Percentiles rank a stretch among this genome's conserved stretches.
Conservation (phyloP, 2,797 vertebrate species). For the Poeciliopsis turneri region DNA sequence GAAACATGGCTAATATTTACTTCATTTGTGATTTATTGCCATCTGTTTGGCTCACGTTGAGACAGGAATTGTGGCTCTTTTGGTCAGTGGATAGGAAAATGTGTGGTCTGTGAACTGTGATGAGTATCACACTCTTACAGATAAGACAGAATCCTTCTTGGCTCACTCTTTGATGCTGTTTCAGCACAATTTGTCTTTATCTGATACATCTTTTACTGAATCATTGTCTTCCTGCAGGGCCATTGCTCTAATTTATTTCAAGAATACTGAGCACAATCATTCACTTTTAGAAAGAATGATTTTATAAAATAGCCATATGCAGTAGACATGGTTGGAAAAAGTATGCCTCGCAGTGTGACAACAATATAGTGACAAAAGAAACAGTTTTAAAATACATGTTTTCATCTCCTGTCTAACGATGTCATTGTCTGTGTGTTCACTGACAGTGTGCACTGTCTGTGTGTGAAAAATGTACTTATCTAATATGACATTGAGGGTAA, state of each 20-base stretch:
- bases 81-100: constrained; percentile 4
- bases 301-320: constrained; percentile 5
- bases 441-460: not conserved
- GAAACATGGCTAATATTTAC: constrained; percentile 25
- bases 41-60: not conserved
- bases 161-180: constrained; percentile 4
- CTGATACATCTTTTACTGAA: constrained; percentile 6
- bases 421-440: constrained; percentile 17
- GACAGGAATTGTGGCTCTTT: not conserved
- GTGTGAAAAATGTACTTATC: constrained; percentile 30
- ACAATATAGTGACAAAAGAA: not conserved
- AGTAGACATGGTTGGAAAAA: not conserved
- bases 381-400: not conserved
- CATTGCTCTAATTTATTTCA: constrained; percentile 13
- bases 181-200: constrained; percentile 24
- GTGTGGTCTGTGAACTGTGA: constrained; percentile 24
- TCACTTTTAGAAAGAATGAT: constrained; percentile 6
- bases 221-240: constrained; percentile 11
- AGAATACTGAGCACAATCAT: constrained; percentile 12
- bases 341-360: not conserved
- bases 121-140: constrained; percentile 11
- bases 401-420: not conserved
- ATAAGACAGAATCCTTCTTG: constrained; percentile 7
- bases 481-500: constrained; percentile 27
- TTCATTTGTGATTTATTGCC: constrained; percentile 15